Evolutionary conservation across 1,140 invertebrate genomes (phyloP).

Genomic region (Drosophila pseudoobscura): DNA sequence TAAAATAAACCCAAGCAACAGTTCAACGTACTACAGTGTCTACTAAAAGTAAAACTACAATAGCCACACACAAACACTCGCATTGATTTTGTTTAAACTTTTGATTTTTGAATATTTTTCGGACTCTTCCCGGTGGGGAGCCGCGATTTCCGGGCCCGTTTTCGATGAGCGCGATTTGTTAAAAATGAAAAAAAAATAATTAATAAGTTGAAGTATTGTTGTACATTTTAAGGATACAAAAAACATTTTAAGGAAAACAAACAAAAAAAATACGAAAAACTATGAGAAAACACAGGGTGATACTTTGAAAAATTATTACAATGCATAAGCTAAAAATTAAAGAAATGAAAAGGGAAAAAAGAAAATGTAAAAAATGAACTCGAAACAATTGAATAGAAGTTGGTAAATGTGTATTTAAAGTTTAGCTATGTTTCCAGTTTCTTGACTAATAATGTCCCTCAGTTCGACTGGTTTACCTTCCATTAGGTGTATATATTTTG

Average conservation of each 20-base stretch:
- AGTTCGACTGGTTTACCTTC: slow-evolving; percentile 10
- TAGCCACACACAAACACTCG: slow-evolving; percentile 69
- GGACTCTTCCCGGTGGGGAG: slow-evolving; percentile 37
- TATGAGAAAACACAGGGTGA: slow-evolving; percentile 83
- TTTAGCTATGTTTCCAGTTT: slow-evolving; percentile 37
- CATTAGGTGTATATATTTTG: slow-evolving; percentile 47
- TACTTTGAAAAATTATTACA: slow-evolving; percentile 82
- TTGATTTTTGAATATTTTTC: slow-evolving; percentile 61
- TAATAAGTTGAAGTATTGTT: slow-evolving; percentile 78
- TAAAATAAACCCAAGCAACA: slow-evolving; percentile 61
- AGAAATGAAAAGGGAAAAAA: slow-evolving; percentile 31
- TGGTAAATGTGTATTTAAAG: slow-evolving; percentile 75
- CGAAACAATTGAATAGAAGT: slow-evolving; percentile 58
- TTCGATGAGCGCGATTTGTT: slow-evolving; percentile 72
- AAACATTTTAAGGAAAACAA: slow-evolving; percentile 60
- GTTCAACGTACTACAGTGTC: slow-evolving; percentile 78
- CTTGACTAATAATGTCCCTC: slow-evolving; percentile 20
- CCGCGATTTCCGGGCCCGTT: slow-evolving; percentile 61
- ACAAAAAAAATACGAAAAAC: slow-evolving; percentile 61
- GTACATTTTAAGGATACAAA: slow-evolving; percentile 72
- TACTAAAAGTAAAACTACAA: slow-evolving; percentile 80
- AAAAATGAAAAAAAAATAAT: slow-evolving; percentile 52
- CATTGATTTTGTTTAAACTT: slow-evolving; percentile 59
- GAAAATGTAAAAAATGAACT: slow-evolving; percentile 55
- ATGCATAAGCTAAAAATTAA: slow-evolving; percentile 63